phyloP scores from a whole-genome alignment of 2,113 vertebrate species.

The Edolisoma coerulescens region DNA sequence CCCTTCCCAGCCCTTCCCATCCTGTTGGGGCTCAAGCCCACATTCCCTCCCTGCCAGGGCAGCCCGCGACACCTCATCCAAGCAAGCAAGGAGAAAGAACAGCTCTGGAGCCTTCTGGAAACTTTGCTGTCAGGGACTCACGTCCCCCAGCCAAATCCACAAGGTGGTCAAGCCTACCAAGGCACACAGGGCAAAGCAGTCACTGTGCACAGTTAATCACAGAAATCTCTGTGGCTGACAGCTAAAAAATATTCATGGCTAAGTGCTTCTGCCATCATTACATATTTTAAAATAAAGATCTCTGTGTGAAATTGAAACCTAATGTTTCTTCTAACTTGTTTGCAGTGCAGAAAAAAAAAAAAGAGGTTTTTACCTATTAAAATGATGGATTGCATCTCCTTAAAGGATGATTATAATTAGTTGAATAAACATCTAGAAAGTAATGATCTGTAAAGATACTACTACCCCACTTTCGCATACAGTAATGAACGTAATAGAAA shows the following conservation, averaged over 20 bases:
- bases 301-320: neutral
- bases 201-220: neutral
- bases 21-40: neutral
- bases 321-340: neutral
- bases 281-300: neutral
- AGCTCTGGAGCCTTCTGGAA: neutral
- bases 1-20: rapidly evolving
- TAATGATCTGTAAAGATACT: constrained; percentile 9
- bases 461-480: neutral
- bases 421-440: constrained; percentile 34
- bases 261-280: neutral
- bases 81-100: neutral
- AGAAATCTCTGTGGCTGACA: neutral
- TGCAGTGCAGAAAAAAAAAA: neutral
- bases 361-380: neutral
- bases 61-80: neutral
- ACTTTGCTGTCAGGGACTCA: neutral
- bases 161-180: neutral
- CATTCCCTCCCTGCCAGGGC: too few relatives aligned
- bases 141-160: neutral
- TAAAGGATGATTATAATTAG: constrained; percentile 28
- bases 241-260: neutral
- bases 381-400: neutral
- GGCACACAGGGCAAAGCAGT: neutral
- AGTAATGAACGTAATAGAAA: neutral